Evolutionary conservation across 2,888 invertebrate species (phyloP), one percentile per base, ranked within the genome.

Genomic region (Lasioglossum malachurum): DNA sequence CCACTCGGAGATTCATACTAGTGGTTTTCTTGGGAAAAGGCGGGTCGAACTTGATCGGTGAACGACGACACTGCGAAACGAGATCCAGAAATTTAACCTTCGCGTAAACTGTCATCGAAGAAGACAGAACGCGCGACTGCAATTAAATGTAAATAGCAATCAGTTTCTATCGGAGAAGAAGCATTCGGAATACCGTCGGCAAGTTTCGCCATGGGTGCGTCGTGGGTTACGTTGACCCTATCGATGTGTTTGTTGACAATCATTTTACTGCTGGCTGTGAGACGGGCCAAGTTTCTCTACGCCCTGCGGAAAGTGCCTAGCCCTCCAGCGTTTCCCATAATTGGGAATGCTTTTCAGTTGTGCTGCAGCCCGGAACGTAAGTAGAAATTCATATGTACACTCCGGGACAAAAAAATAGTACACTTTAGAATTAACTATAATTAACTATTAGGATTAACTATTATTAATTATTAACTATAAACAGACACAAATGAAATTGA

Each of bases 261-360:
- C 2, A 7, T 93, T 2, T 27, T 91, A 27, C 14, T 80, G 3
- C 23, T 92, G 1, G 44, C 93, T 53, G 80, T 92, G 14, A 88
- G 89, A 77, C 90, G 94, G 44, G 88, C 80, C 16, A 93, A 87
- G 73, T 94, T 95, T 78, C 64, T 94, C 4, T 91, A 93, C 81
- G 90, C 91, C 0, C 82, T 95, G 44, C 89, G 93, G 31, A 93
- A 92, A 16, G 92, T 95, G 31, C 94, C 95, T 0, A 92, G 92
- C 31, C 95, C 95, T 3, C 84, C 73, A 2, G 93, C 95, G 0
- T 75, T 94, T 71, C 95, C 95, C 1, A 49, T 95, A n/a, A 89
- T 95, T 27, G 95, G 95, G 3, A 95, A 95, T 82, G 94, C 94
- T 3, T 90, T 92, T 57, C 94, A 94, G 80, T 92, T 95, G n/a